phyloP scores from a whole-genome alignment of 2,888 invertebrate species.

The Orthosia cruda region DNA sequence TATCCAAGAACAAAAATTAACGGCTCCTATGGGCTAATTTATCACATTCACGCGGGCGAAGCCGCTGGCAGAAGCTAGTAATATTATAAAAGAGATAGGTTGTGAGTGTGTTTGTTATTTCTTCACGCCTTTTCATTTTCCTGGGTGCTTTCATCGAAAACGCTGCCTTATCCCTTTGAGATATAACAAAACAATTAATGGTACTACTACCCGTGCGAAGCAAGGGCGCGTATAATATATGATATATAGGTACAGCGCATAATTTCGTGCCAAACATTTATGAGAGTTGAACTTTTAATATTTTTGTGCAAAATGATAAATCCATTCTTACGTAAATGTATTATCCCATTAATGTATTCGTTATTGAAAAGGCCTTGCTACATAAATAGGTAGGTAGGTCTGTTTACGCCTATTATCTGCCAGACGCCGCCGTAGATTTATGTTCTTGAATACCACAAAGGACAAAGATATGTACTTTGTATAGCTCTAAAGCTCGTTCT shows the following conservation, averaged over 20 bases:
- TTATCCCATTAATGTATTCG: conserved; percentile 10
- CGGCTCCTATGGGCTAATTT: too few species aligned
- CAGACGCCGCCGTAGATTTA: conserved; percentile 28
- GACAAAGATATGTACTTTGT: conserved; percentile 37
- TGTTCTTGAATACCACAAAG: conserved; percentile 41
- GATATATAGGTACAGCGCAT: neutral
- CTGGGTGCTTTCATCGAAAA: too few species aligned
- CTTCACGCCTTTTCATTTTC: too few species aligned
- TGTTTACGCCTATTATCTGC: conserved; percentile 33
- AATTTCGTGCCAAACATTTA: neutral
- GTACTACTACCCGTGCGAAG: too few species aligned
- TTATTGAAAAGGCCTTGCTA: conserved; percentile 33
- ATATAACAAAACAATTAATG: too few species aligned
- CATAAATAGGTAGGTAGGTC: conserved; percentile 10
- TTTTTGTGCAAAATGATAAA: conserved; percentile 13
- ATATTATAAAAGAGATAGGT: too few species aligned
- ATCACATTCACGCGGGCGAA: too few species aligned
- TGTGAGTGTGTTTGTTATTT: too few species aligned
- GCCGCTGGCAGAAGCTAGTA: too few species aligned
- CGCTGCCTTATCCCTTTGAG: too few species aligned
- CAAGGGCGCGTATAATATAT: too few species aligned
- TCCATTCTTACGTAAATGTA: neutral
- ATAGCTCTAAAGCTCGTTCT: conserved; percentile 26
- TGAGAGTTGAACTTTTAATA: neutral
- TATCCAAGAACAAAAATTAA: too few species aligned